Conservation (phyloP, 2,113 vertebrate species). For the Promerops cafer region DNA sequence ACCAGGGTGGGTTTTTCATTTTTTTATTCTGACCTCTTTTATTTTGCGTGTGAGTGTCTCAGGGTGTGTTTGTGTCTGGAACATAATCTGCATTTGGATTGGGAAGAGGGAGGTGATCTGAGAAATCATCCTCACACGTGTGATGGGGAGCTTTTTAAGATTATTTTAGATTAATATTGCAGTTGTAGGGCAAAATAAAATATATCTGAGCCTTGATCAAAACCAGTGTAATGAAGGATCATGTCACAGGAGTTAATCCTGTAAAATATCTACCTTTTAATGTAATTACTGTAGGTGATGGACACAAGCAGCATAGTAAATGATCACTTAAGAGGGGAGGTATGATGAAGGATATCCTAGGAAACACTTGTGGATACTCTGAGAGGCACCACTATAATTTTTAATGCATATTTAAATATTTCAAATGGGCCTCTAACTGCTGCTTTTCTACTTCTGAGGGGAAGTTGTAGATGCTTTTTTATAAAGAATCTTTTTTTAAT, state of each 20-base stretch:
- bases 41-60: conserved; percentile 57
- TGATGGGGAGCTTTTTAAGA: not conserved
- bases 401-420: not conserved
- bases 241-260: not conserved
- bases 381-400: not conserved
- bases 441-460: not conserved
- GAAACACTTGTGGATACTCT: not conserved
- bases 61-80: not conserved
- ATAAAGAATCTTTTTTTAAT: not conserved
- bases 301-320: not conserved
- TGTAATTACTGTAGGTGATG: not conserved
- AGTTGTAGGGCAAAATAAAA: not conserved
- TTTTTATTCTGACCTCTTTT: conserved; percentile 74
- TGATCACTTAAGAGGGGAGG: not conserved
- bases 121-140: not conserved
- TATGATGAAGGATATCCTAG: not conserved
- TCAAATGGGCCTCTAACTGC: not conserved
- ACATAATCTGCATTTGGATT: not conserved
- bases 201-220: not conserved
- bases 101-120: not conserved
- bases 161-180: not conserved
- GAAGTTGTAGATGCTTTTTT: not conserved
- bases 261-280: not conserved
- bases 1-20: conserved; percentile 58
- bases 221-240: not conserved